These are phyloP conservation scores for Sinopyrophorus schimmeli DNA, from an alignment of 2,888 invertebrate species.

Conservation along the genomic window DNA sequence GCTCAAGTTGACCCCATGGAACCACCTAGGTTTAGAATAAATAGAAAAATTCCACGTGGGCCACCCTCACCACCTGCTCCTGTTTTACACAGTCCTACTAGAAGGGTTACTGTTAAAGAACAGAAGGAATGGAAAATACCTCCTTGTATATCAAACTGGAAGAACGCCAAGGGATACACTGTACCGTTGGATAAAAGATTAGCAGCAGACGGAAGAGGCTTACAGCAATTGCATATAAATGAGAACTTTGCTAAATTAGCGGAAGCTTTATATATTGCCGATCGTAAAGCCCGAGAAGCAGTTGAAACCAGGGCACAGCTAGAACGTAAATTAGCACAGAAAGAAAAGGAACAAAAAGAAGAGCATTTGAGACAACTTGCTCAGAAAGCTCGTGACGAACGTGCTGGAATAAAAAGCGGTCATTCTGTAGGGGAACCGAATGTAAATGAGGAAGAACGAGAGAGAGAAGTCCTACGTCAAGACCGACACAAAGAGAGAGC, in stretches of 20 bases:
- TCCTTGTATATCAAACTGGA: conserved; percentile 99
- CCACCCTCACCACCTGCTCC: conserved; percentile 99
- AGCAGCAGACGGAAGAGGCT: conserved; percentile 96
- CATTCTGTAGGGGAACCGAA: conserved; percentile 49
- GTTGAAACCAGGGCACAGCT: conserved; percentile 96
- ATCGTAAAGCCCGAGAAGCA: conserved; percentile 92
- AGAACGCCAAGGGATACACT: conserved; percentile 97
- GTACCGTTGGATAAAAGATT: conserved; percentile 97
- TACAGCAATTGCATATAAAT: conserved; percentile 97
- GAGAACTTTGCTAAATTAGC: conserved; percentile 99
- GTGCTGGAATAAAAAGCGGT: conserved; percentile 75
- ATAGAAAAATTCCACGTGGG: conserved; percentile 97
- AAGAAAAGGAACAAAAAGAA: conserved; percentile 98
- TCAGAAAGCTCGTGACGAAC: conserved; percentile 92
- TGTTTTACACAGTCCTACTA: conserved; percentile 96
- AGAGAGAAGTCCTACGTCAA: conserved; percentile 83
- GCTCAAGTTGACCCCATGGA: conserved; percentile 97
- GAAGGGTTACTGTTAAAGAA: conserved; percentile 97
- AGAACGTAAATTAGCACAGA: conserved; percentile 94
- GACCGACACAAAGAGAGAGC: conserved; percentile 91
- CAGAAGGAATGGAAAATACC: conserved; percentile 99
- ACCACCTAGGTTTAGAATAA: conserved; percentile 97
- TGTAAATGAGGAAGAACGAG: conserved; percentile 72
- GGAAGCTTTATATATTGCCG: conserved; percentile 97
- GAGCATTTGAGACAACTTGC: conserved; percentile 91